Percentiles rank a stretch among this genome's conserved stretches.
Conservation (phyloP, 2,797 vertebrate species). For the Pampus argenteus region DNA sequence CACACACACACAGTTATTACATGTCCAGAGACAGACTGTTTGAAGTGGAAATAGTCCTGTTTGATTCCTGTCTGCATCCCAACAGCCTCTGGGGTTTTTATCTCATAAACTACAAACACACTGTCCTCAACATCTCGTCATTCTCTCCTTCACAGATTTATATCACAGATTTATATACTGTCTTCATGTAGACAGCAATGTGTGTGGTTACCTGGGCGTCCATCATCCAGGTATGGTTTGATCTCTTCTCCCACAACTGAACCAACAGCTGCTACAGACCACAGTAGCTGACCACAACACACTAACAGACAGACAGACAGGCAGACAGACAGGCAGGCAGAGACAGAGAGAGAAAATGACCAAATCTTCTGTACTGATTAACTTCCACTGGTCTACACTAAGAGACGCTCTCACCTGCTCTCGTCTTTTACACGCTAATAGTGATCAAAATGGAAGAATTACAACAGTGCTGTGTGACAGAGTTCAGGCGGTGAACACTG, state of each 20-base stretch:
- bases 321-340: not conserved
- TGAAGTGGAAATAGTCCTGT: not conserved
- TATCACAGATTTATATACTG: not conserved
- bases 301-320: conserved; percentile 77
- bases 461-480: no score
- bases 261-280: conserved; percentile 85
- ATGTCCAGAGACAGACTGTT: not conserved
- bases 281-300: conserved; percentile 89
- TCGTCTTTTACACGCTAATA: no score
- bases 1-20: not conserved
- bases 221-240: conserved; percentile 83
- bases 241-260: conserved; percentile 83
- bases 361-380: no score
- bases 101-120: not conserved
- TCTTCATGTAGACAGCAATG: not conserved
- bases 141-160: not conserved
- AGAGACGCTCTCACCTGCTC: no score
- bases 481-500: no score
- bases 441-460: no score
- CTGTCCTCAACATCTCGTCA: not conserved
- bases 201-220: conserved; percentile 83
- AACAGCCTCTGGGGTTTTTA: not conserved
- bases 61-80: not conserved
- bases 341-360: no score
- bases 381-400: no score